Conservation (phyloP, 2,113 vertebrate genomes). For the Emydura subglobosa region DNA sequence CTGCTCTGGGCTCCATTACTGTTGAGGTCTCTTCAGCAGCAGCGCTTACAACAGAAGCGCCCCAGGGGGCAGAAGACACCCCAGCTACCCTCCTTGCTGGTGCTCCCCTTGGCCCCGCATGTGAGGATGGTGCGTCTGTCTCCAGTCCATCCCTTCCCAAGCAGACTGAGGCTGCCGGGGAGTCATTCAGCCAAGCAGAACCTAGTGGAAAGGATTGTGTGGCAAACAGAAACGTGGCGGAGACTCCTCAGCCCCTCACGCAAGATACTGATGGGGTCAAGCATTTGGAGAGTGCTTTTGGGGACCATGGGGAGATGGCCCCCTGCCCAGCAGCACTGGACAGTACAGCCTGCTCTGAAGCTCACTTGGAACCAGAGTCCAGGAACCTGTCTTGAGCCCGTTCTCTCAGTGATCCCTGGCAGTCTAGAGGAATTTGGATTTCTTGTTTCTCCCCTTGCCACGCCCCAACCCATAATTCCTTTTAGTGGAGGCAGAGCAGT, state of each 20-base stretch:
- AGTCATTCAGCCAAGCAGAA: background rate
- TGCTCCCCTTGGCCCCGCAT: fast-evolving
- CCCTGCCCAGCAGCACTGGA: background rate
- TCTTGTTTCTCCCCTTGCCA: slow-evolving; percentile 44
- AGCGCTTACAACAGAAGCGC: background rate
- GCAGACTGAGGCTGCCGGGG: slow-evolving; percentile 48
- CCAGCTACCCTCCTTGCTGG: background rate
- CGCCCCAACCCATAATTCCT: slow-evolving; percentile 61
- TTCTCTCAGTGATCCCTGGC: background rate
- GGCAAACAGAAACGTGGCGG: background rate
- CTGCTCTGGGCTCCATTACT: slow-evolving; percentile 57
- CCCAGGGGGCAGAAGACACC: background rate
- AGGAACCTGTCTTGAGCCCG: slow-evolving; percentile 59
- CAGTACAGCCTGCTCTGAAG: background rate
- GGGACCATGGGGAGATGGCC: background rate
- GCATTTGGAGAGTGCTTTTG: background rate
- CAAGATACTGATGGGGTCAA: background rate
- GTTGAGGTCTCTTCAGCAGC: slow-evolving; percentile 54
- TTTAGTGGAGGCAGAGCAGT: background rate
- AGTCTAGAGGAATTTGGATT: background rate
- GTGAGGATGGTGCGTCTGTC: background rate
- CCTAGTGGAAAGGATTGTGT: background rate
- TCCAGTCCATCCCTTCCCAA: background rate
- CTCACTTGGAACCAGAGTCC: background rate
- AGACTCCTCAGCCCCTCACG: fast-evolving